phyloP scores from a whole-genome alignment of 2,113 vertebrate species.

The Tenebrosternarchus preto region DNA sequence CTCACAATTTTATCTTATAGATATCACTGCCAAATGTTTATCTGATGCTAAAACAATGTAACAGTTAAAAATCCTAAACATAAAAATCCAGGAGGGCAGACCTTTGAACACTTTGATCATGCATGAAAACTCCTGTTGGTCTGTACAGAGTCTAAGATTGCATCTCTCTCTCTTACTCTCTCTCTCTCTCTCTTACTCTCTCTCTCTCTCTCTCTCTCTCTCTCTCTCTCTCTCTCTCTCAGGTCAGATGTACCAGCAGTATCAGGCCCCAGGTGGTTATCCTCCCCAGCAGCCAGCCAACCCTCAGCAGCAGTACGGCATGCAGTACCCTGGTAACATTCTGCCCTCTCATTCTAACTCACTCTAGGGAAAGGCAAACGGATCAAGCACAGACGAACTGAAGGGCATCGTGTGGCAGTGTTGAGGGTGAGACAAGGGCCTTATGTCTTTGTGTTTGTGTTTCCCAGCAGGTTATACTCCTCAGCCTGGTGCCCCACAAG shows the following conservation, averaged over 20 bases:
- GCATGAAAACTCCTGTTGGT: no score
- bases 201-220: slow-evolving; percentile 36
- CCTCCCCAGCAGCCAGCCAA: slow-evolving; percentile 81
- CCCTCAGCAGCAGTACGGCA: slow-evolving; percentile 85
- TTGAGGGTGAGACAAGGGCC: neutral
- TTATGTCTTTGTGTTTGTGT: neutral
- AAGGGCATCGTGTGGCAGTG: no score
- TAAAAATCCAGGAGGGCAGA: neutral
- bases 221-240: slow-evolving; percentile 39
- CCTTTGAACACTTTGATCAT: neutral
- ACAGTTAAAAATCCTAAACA: slow-evolving; percentile 36
- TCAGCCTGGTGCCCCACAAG: slow-evolving; percentile 84
- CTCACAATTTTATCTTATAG: neutral
- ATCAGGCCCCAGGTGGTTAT: slow-evolving; percentile 89
- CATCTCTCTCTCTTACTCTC: no score
- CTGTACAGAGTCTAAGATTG: no score
- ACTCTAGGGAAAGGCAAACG: neutral
- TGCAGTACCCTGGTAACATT: slow-evolving; percentile 91
- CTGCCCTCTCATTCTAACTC: neutral
- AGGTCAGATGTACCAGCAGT: slow-evolving; percentile 98
- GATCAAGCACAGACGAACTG: neutral
- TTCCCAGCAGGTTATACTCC: slow-evolving; percentile 83
- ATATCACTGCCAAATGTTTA: slow-evolving; percentile 11
- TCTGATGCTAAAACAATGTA: slow-evolving; percentile 21
- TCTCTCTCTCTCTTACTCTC: slow-evolving; percentile 37